These are phyloP conservation scores for Serinus canaria DNA, from an alignment of 2,113 vertebrate species.

Conservation along the genomic window DNA sequence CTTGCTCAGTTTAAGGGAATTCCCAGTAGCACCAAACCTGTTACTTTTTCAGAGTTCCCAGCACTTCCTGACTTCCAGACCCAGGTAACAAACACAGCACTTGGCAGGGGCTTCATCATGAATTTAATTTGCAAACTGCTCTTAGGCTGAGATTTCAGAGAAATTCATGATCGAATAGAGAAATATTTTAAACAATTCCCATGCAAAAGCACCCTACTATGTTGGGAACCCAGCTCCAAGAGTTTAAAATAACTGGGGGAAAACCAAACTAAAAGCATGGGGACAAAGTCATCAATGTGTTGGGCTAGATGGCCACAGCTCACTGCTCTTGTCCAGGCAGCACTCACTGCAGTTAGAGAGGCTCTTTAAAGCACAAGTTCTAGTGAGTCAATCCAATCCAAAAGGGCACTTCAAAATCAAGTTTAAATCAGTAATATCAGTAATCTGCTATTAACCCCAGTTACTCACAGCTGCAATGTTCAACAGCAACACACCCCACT, in stretches of 20 bases:
- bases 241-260: not conserved
- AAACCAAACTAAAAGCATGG: not conserved
- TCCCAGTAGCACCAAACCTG: not conserved
- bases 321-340: not conserved
- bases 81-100: not conserved
- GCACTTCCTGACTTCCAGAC: not conserved
- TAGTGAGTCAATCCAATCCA: not conserved
- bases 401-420: not conserved
- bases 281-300: not conserved
- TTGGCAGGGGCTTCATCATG: not conserved
- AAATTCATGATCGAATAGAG: not conserved
- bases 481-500: fast-evolving
- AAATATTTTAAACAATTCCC: not conserved
- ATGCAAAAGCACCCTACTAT: not conserved
- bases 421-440: not conserved
- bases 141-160: not conserved
- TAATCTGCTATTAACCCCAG: not conserved
- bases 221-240: not conserved
- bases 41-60: not conserved
- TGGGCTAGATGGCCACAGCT: not conserved
- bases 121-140: not conserved
- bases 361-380: not conserved
- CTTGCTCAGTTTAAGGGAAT: not conserved
- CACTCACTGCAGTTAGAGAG: not conserved
- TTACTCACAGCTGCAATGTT: not conserved